Evolutionary conservation across 2,797 vertebrate species (phyloP).

Genomic region (Sylvia borin): DNA sequence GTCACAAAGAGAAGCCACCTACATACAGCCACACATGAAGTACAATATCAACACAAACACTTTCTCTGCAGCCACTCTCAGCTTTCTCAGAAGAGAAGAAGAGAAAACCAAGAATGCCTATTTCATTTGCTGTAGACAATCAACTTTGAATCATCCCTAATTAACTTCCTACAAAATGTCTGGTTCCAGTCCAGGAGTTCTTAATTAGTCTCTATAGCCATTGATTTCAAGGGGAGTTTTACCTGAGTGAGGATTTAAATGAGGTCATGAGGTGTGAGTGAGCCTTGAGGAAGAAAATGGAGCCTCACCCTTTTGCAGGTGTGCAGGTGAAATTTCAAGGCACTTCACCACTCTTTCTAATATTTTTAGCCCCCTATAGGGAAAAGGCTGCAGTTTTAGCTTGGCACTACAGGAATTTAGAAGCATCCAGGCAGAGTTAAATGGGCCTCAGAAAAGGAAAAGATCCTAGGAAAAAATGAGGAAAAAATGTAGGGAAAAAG

Average conservation of each 20-base stretch:
- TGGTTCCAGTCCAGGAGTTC: slow-evolving; percentile 17
- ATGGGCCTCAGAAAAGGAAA: background rate
- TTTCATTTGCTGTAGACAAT: background rate
- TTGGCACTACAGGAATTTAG: background rate
- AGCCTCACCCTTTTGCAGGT: slow-evolving; percentile 11
- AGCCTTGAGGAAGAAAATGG: background rate
- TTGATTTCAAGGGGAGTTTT: background rate
- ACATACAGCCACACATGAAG: background rate
- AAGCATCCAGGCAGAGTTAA: background rate
- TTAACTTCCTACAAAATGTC: background rate
- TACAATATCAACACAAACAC: background rate
- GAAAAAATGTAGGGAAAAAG: background rate
- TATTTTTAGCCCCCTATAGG: background rate
- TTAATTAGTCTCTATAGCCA: background rate
- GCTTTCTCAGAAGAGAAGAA: background rate
- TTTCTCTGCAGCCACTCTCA: background rate
- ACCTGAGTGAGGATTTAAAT: slow-evolving; percentile 5
- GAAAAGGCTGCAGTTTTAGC: background rate
- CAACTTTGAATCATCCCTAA: slow-evolving; percentile 5
- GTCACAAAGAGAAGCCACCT: background rate
- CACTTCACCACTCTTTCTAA: background rate
- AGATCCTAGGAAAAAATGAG: background rate
- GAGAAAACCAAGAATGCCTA: background rate
- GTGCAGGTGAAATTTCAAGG: slow-evolving; percentile 10
- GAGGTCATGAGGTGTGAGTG: background rate